These are phyloP conservation scores for Phyllotis vaccarum DNA, from an alignment of 2,797 vertebrate genomes.

Conservation along the genomic window DNA sequence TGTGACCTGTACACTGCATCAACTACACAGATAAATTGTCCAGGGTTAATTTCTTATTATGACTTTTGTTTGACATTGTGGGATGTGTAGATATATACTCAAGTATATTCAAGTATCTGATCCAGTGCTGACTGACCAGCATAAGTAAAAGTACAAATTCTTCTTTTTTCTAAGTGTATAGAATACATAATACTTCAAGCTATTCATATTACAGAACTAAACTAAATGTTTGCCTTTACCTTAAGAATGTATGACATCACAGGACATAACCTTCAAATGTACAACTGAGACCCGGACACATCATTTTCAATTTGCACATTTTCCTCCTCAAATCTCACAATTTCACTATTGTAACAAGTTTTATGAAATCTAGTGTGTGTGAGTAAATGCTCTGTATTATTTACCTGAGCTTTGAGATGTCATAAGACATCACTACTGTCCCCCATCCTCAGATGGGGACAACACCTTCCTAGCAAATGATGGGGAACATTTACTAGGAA, in stretches of 20 bases:
- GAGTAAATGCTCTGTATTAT: not conserved
- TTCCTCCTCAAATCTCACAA: not conserved
- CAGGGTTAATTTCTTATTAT: not conserved
- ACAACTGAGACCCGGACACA: not conserved
- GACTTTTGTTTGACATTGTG: not conserved
- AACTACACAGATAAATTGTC: not conserved
- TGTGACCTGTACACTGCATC: not conserved
- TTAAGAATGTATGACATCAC: not conserved
- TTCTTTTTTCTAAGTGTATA: conserved; percentile 41
- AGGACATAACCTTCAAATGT: not conserved
- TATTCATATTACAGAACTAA: not conserved
- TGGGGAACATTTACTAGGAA: not conserved
- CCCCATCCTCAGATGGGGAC: not conserved
- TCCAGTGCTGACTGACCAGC: not conserved
- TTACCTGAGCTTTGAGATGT: not conserved
- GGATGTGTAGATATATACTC: not conserved
- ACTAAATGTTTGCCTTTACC: not conserved
- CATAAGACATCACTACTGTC: not conserved
- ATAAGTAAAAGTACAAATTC: not conserved
- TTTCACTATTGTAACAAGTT: not conserved
- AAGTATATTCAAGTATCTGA: not conserved
- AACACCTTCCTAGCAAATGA: not conserved
- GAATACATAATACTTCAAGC: conserved; percentile 21
- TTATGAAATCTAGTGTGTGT: not conserved
- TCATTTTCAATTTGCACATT: not conserved